Base-by-base conservation (phyloP, 2,888 invertebrate genomes). In the Drosophila subquinaria region DNA sequence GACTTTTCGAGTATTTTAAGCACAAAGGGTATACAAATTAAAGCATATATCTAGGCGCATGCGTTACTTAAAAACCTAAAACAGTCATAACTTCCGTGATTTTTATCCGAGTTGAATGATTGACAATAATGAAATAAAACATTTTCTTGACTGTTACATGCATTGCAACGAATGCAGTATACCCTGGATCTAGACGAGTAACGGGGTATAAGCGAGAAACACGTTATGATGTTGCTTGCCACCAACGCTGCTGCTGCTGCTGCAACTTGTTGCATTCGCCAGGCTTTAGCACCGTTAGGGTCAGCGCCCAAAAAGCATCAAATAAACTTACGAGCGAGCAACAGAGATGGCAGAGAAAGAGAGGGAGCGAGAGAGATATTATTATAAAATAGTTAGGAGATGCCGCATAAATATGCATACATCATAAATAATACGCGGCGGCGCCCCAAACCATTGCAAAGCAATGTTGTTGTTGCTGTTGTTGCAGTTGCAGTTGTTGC, bases 341-440 rank as follows among this genome's bases (percentile, higher is more conserved):
- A 20, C 4, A 15, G 56, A 33, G 36, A 40, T 27, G 27, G 23
- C 23, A n/a, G 27, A n/a, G 27, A 6, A 23, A 35, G 9, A 43
- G 48, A 35, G 35, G n/a, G 15, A 13, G 11, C 10, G 56, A 5
- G 43, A 17, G 36, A 45, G 61, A 27, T 73, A 77, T 77, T 73
- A 79, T 87, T 85, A 85, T 85, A 85, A 85, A 85, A 85, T 85
- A 85, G 78, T 85, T 85, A 84, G 87, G 78, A 83, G 88, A 84
- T 82, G 82, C 84, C 78, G 76, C 84, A 85, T 87, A 85, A 85
- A 85, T 84, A 87, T 85, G 84, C 84, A 85, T 85, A 82, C 76
- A 85, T 87, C 84, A 85, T 85, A 85, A 85, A 85, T 87, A 85
- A 85, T 87, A 69, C 68, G 53, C 61, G 79, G 81, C 81, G 87